phyloP scores from a whole-genome alignment of 35 echinoderm and acorn worm genomes.

The Anneissia japonica region DNA sequence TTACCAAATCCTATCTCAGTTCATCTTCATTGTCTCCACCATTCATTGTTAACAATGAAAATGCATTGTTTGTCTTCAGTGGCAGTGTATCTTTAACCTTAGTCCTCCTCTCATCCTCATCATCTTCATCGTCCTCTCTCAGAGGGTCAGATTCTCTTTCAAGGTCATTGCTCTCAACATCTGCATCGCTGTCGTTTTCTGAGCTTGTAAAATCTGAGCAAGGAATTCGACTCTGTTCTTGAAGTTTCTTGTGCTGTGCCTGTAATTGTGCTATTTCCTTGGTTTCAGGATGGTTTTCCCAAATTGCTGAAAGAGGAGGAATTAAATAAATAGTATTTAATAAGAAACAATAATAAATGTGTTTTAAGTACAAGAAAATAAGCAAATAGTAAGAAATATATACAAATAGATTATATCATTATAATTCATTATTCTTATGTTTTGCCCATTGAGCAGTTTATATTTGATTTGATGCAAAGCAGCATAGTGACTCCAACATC shows the following conservation, averaged over 20 bases:
- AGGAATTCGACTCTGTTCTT: constrained; percentile 29
- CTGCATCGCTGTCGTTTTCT: constrained; percentile 75
- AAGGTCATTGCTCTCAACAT: constrained; percentile 73
- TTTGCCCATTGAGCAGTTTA: neutral
- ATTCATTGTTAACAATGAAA: neutral
- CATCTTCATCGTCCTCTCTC: neutral
- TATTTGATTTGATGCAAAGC: neutral
- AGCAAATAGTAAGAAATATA: neutral
- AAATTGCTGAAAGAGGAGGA: constrained; percentile 33
- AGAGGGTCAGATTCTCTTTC: constrained; percentile 38
- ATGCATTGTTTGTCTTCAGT: constrained; percentile 39
- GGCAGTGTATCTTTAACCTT: neutral
- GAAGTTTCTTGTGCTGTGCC: constrained; percentile 54
- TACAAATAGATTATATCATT: neutral
- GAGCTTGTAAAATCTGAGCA: constrained; percentile 66
- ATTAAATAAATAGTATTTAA: neutral
- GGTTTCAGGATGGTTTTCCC: constrained; percentile 84
- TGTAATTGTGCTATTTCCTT: constrained; percentile 61
- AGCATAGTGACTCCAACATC: neutral
- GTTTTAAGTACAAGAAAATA: neutral
- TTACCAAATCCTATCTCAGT: neutral
- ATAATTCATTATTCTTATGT: neutral
- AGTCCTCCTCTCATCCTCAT: constrained; percentile 7
- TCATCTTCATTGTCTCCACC: neutral
- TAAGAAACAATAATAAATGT: neutral